Evolutionary conservation across 2,797 vertebrate genomes (phyloP), one percentile per base, ranked within the genome.

Genomic region (Aselliscus stoliczkanus): DNA sequence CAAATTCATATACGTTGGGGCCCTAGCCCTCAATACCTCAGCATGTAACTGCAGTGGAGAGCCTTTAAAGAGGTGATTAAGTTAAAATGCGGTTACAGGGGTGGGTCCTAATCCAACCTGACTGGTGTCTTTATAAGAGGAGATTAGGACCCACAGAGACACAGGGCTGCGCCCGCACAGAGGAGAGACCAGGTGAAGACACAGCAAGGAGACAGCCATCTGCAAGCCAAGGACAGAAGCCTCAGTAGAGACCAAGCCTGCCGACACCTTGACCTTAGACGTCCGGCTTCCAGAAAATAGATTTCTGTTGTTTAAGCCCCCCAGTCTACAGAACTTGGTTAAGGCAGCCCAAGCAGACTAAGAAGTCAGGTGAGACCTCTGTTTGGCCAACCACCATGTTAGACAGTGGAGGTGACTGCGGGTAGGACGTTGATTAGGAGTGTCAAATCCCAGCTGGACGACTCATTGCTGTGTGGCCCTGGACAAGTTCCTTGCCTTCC

Each of bases 271-370:
- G 27, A 9, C 29, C 29, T 29, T 54, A 29, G 50, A 8, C 21
- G 31, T 52, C 56, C 0, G 11, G 37, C 23, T 52, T 76, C 54
- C 1, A 34, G 23, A 50, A 76, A 29, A 25, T 12, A 6, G 1
- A 6, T 42, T 17, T 54, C 42, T 44, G 37, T 21, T 12, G 20
- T 27, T 13, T 25, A 39, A 11, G 42, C 18, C 4, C 14, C 13
- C 25, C 9, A 9, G 42, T 27, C 37, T 39, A 17, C 0, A 1
- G 5, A 17, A 1, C 44, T 67, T 25, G 10, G n/a, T 14, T 15
- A 15, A 2, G 29, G 7, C 29, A 34, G 75, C 23, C 37, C 5
- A 0, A 29, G 73, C 50, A 25, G 52, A 17, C 11, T 29, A 7
- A 37, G 3, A 12, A 15, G 18, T 6, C 23, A 1, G 44, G n/a